Conservation (phyloP, 2,888 invertebrate genomes). For the Miltochrista miniata region DNA sequence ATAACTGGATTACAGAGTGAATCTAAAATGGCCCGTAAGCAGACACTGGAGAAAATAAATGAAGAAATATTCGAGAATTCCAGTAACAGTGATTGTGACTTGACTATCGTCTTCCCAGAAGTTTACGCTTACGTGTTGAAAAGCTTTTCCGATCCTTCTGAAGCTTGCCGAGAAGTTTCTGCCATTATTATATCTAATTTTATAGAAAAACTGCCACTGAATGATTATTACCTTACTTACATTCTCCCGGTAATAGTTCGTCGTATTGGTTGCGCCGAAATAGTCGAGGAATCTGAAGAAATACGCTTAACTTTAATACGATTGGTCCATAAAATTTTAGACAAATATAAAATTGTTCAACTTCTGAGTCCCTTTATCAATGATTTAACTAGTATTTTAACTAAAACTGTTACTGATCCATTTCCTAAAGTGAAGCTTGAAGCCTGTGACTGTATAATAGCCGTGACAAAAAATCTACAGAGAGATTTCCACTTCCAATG, state of each 20-base stretch:
- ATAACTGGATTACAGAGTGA: conserved; percentile 81
- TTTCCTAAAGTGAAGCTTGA: conserved; percentile 92
- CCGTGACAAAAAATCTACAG: conserved; percentile 85
- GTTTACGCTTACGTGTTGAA: conserved; percentile 70
- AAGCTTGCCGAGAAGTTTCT: conserved; percentile 85
- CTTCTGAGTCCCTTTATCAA: conserved; percentile 87
- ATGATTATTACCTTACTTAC: conserved; percentile 89
- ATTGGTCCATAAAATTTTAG: conserved; percentile 86
- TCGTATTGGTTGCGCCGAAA: conserved; percentile 90
- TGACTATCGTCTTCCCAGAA: conserved; percentile 62
- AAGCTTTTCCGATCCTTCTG: conserved; percentile 82
- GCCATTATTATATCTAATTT: conserved; percentile 83
- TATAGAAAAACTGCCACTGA: conserved; percentile 82
- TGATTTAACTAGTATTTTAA: conserved; percentile 89
- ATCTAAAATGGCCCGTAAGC: conserved; percentile 83
- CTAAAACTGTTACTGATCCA: conserved; percentile 89
- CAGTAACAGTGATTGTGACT: conserved; percentile 61
- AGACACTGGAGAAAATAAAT: conserved; percentile 81
- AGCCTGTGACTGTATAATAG: conserved; percentile 88
- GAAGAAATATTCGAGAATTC: conserved; percentile 71
- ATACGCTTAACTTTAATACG: conserved; percentile 87
- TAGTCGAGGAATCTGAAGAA: conserved; percentile 89
- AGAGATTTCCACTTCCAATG: conserved; percentile 90
- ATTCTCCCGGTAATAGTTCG: conserved; percentile 90
- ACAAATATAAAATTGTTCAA: conserved; percentile 84